phyloP scores from a whole-genome alignment of 2,113 vertebrate genomes.

The Centropristis striata region DNA sequence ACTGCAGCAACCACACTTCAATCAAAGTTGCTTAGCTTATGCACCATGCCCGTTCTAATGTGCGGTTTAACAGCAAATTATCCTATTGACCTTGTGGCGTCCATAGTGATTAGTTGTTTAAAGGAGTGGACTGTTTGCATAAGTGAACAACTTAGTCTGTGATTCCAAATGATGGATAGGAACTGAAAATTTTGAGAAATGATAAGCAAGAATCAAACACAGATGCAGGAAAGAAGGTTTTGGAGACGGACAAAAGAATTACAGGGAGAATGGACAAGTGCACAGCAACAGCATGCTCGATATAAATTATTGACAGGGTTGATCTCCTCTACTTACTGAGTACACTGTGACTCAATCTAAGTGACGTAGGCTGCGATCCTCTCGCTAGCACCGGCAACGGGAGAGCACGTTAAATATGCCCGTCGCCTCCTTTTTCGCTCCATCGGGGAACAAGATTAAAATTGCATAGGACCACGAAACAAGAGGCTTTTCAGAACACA shows the following conservation, averaged over 20 bases:
- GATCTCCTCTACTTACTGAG: slow-evolving; percentile 22
- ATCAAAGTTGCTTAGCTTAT: slow-evolving; percentile 9
- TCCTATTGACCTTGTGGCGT: neutral
- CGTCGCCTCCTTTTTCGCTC: neutral
- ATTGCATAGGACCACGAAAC: slow-evolving; percentile 45
- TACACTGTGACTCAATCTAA: slow-evolving; percentile 35
- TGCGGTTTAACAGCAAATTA: neutral
- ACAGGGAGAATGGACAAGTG: neutral
- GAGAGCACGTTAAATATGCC: slow-evolving; percentile 21
- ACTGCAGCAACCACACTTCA: slow-evolving; percentile 15
- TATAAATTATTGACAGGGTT: slow-evolving; percentile 60
- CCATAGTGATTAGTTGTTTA: neutral
- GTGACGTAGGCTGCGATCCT: slow-evolving; percentile 32
- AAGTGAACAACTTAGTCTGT: neutral
- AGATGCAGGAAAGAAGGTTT: neutral
- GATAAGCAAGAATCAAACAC: neutral
- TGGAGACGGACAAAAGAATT: slow-evolving; percentile 14
- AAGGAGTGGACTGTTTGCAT: neutral
- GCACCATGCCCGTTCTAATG: neutral
- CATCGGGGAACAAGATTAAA: slow-evolving; percentile 46
- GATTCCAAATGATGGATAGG: neutral
- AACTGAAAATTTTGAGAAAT: neutral
- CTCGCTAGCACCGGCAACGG: neutral
- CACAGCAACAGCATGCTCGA: slow-evolving; percentile 8
- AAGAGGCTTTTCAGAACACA: slow-evolving; percentile 48